Conservation (phyloP, 2,888 invertebrate genomes). For the Baronia brevicornis region DNA sequence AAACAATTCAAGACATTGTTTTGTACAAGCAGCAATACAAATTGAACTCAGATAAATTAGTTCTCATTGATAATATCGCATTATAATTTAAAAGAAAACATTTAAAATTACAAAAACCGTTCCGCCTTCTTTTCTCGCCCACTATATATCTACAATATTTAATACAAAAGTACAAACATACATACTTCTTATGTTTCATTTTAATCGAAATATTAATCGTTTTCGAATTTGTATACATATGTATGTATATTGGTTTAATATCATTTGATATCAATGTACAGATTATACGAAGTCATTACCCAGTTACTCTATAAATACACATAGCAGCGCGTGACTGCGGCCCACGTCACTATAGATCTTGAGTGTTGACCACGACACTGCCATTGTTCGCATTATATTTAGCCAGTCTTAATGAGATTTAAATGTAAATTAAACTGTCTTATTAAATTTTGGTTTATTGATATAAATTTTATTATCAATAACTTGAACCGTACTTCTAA, state of each 20-base stretch:
- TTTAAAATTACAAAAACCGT: no score
- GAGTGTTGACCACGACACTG: conserved; percentile 66
- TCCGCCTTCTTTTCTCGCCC: no score
- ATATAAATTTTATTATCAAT: conserved; percentile 3
- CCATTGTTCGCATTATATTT: conserved; percentile 68
- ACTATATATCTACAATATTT: no score
- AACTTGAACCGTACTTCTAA: no score
- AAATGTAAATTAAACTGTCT: conserved; percentile 8
- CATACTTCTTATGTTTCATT: conserved; percentile 16
- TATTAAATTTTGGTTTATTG: conserved; percentile 14
- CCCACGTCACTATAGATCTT: conserved; percentile 58
- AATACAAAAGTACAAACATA: no score
- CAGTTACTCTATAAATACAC: conserved; percentile 47
- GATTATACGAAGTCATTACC: conserved; percentile 4
- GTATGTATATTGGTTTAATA: neutral
- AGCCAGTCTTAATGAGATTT: conserved; percentile 45
- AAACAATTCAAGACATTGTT: no score
- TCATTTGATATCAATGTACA: conserved; percentile 6
- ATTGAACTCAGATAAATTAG: no score
- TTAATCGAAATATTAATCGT: no score
- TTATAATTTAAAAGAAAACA: no score
- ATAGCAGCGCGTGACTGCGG: conserved; percentile 47
- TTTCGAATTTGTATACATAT: neutral
- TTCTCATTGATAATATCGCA: no score
- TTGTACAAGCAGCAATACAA: no score